Conservation (phyloP, 2,888 invertebrate species). For the Acanthosepion esculentum region DNA sequence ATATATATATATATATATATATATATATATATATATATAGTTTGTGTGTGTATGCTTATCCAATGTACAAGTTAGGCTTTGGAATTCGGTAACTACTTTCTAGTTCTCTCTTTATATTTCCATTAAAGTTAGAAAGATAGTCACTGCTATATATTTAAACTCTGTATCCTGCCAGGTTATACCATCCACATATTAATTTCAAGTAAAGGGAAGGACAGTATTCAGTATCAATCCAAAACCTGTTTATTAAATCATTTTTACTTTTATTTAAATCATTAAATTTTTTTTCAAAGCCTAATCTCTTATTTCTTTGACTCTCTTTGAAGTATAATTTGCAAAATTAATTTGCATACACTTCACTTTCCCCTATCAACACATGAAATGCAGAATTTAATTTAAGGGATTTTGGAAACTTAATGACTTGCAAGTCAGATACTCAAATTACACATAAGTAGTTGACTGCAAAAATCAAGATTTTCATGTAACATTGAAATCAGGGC, state of each 20-base stretch:
- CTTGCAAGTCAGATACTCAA: neutral
- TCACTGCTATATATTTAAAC: neutral
- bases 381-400: neutral
- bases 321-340: neutral
- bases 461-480: neutral
- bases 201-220: too few species aligned
- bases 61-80: neutral
- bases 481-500: too few species aligned
- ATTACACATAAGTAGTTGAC: neutral
- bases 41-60: neutral
- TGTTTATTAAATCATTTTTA: neutral
- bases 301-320: neutral
- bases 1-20: slow-evolving; percentile 33
- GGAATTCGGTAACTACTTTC: neutral
- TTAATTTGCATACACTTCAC: neutral
- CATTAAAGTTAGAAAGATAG: neutral
- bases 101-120: neutral
- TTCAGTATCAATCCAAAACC: neutral
- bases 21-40: neutral
- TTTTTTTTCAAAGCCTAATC: neutral
- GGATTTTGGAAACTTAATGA: neutral
- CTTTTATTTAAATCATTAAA: neutral
- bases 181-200: too few species aligned
- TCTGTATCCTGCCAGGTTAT: too few species aligned
- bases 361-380: neutral